A percentile compares a stretch with the other conserved stretches of the same genome.
Evolutionary conservation across 2,888 invertebrate species (phyloP).

Genomic region (Thelaira solivaga): DNA sequence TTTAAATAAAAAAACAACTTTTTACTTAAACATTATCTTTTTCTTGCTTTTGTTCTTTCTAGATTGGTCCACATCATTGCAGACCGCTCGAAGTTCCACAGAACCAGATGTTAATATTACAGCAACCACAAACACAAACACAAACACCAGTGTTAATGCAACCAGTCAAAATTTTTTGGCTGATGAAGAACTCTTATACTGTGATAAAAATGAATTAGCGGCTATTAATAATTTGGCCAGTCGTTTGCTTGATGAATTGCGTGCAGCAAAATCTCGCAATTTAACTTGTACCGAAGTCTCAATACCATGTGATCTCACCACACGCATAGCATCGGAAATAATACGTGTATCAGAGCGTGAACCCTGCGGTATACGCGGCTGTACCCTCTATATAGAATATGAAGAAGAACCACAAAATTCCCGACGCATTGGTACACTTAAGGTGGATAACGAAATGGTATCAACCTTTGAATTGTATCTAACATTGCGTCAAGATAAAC

Average conservation of each 20-base stretch:
- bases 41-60: conserved; percentile 13
- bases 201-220: conserved; percentile 65
- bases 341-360: conserved; percentile 73
- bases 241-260: conserved; percentile 71
- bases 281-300: conserved; percentile 74
- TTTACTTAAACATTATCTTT: neutral
- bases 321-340: conserved; percentile 73
- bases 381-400: conserved; percentile 73
- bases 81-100: conserved; percentile 40
- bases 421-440: conserved; percentile 72
- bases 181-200: conserved; percentile 63
- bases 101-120: conserved; percentile 36
- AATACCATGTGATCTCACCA: conserved; percentile 75
- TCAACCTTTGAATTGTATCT: conserved; percentile 73
- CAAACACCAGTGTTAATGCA: conserved; percentile 9
- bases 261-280: conserved; percentile 73
- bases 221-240: conserved; percentile 68
- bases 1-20: no score
- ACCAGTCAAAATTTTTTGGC: conserved; percentile 48
- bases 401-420: conserved; percentile 74
- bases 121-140: conserved; percentile 23
- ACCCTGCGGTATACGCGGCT: conserved; percentile 73
- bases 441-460: conserved; percentile 72
- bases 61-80: conserved; percentile 64
- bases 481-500: conserved; percentile 73